Percentiles rank a stretch among this genome's conserved stretches.
These are phyloP conservation scores for Stictocephala bisonia DNA, from an alignment of 2,888 invertebrate genomes.

Conservation along the genomic window DNA sequence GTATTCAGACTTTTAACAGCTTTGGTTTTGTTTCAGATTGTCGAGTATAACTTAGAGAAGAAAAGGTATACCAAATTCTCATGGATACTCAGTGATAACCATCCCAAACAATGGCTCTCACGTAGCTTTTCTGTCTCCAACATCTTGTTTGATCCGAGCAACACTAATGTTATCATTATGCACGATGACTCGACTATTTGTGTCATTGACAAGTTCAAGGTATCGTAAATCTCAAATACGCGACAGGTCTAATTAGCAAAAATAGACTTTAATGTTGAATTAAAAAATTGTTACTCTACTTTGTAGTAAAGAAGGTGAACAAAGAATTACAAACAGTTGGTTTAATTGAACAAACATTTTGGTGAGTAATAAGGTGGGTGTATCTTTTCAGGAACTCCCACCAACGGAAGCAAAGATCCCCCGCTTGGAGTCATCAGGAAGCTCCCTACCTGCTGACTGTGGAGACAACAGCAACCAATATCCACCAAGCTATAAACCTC, in stretches of 20 bases:
- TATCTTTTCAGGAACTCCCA: conserved; percentile 63
- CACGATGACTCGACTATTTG: conserved; percentile 79
- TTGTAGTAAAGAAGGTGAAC: no score
- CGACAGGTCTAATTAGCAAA: no score
- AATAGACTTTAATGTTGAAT: no score
- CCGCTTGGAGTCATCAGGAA: conserved; percentile 61
- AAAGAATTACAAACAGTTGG: no score
- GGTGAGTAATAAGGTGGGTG: background rate
- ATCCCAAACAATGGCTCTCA: conserved; percentile 71
- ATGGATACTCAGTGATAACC: conserved; percentile 66
- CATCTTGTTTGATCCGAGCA: conserved; percentile 72
- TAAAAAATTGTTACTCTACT: no score
- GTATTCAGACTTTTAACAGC: no score
- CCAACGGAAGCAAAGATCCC: conserved; percentile 64
- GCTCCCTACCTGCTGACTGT: conserved; percentile 58
- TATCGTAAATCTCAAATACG: conserved; percentile 60
- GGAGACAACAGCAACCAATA: conserved; percentile 63
- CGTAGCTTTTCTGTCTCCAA: conserved; percentile 71
- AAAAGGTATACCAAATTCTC: conserved; percentile 75
- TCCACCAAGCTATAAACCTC: conserved; percentile 55
- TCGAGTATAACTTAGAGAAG: conserved; percentile 78
- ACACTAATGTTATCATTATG: conserved; percentile 74
- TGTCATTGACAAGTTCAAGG: conserved; percentile 70
- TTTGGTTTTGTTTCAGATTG: conserved; percentile 68
- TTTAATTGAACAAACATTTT: no score